Evolutionary conservation across 2,888 invertebrate species (phyloP), one percentile per base, ranked within the genome.

Genomic region (Carabus problematicus): DNA sequence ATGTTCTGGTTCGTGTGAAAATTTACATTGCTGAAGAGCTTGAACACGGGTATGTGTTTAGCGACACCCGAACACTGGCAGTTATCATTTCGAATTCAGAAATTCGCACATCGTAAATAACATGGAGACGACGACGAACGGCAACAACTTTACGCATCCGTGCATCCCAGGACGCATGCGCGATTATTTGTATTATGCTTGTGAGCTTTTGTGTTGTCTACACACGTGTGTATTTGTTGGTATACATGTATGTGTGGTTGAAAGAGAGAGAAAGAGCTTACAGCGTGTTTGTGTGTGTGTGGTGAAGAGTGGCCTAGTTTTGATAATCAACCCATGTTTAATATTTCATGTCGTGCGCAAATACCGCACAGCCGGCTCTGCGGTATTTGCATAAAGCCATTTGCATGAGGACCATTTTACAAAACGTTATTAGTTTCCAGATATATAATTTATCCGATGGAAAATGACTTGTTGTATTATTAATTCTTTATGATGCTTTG

Each of bases 341-440:
- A 66, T 66, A 66, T 58, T 66, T 66, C 59, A 66, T 49, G 59
- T 49, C 18, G 59, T 47, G 56, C 54, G 64, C 56, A 56, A 64
- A 64, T 64, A 64, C 56, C 54, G 19, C 63, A 45, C 45, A 29
- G 40, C 12, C 63, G 49, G 56, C 56, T 45, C 64, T 41, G 41
- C 29, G 14, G 18, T 41, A 66, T 66, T 66, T 66, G 66, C 66
- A 66, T 66, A 64, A 45, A 59, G 47, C 59, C 58, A 49, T 66
- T 66, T 66, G 66, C 66, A 66, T 59, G 49, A 59, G 47, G 41
- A 40, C 66, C 59, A 59, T 66, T 66, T 66, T 59, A 66, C 66
- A 66, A 66, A 66, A 66, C 66, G 66, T 66, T 66, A 66, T 66
- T 66, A 66, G 66, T 66, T 66, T 66, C 59, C 66, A 66, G 58